A percentile compares a stretch with the other conserved stretches of the same genome.
Conservation (phyloP, 30 jellyfish, hydroid and myxozoan genomes). For the Aurelia sp. region DNA sequence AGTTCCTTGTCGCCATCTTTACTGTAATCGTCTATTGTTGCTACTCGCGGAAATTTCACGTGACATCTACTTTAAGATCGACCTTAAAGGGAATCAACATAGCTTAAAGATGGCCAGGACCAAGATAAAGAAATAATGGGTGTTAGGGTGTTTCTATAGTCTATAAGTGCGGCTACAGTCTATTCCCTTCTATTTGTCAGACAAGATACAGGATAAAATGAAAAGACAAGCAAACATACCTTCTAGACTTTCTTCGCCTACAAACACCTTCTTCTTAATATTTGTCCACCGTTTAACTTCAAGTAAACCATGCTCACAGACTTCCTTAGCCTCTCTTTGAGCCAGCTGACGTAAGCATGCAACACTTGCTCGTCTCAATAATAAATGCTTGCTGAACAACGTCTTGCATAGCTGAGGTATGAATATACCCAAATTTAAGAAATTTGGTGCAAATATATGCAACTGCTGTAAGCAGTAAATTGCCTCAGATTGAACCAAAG, state of each 20-base stretch:
- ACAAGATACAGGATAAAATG: no score
- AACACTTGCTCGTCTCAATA: slow-evolving; percentile 96
- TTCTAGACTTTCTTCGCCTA: slow-evolving; percentile 88
- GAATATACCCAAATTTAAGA: slow-evolving; percentile 77
- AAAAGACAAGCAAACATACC: slow-evolving; percentile 39
- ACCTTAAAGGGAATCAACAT: no score
- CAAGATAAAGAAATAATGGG: no score
- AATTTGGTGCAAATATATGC: slow-evolving; percentile 96
- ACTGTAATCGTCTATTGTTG: no score
- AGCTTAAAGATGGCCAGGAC: no score
- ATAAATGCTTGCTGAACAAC: slow-evolving; percentile 87
- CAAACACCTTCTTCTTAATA: slow-evolving; percentile 73
- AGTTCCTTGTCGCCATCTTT: no score
- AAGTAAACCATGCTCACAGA: slow-evolving; percentile 78
- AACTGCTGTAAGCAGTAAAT: slow-evolving; percentile 92
- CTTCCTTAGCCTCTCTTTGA: slow-evolving; percentile 96
- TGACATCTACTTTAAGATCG: no score
- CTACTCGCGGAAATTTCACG: no score
- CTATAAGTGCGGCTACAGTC: no score
- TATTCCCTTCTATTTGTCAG: no score
- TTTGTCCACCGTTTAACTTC: slow-evolving; percentile 75
- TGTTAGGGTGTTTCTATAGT: no score
- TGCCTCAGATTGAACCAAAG: slow-evolving; percentile 98
- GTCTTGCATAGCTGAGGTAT: slow-evolving; percentile 88
- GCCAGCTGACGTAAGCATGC: slow-evolving; percentile 96